phyloP scores from a whole-genome alignment of 2,888 invertebrate species.

The Griposia aprilina region DNA sequence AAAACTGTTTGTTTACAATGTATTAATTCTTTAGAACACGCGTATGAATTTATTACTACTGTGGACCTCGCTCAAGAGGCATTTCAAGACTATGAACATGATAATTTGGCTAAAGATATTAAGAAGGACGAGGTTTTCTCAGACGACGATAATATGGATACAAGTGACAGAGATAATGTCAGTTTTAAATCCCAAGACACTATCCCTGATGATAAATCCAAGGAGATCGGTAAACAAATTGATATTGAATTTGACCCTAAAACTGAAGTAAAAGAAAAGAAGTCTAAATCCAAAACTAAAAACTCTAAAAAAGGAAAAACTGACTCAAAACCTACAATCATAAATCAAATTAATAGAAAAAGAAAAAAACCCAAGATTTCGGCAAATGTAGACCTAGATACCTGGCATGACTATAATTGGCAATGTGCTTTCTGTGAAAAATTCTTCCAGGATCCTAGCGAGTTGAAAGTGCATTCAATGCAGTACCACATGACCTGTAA shows the following conservation, averaged over 20 bases:
- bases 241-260: neutral
- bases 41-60: slow-evolving; percentile 36
- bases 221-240: neutral
- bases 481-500: slow-evolving; percentile 44
- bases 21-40: slow-evolving; percentile 35
- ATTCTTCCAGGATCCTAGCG: slow-evolving; percentile 9
- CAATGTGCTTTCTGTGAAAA: slow-evolving; percentile 27
- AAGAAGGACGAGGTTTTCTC: neutral
- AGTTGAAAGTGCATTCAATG: slow-evolving; percentile 44
- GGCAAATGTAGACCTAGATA: neutral
- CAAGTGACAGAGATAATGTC: neutral
- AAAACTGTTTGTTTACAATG: slow-evolving; percentile 54
- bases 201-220: neutral
- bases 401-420: slow-evolving; percentile 40
- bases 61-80: slow-evolving; percentile 45
- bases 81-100: slow-evolving; percentile 34
- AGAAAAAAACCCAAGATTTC: slow-evolving; percentile 20
- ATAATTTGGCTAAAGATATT: neutral
- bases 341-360: neutral
- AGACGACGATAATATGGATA: neutral
- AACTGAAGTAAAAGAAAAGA: neutral
- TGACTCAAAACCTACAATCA: neutral
- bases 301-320: neutral
- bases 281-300: slow-evolving; percentile 6
- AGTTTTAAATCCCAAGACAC: neutral